Evolutionary conservation across 2,797 vertebrate species (phyloP).

Genomic region (Lindbergichthys nudifrons): DNA sequence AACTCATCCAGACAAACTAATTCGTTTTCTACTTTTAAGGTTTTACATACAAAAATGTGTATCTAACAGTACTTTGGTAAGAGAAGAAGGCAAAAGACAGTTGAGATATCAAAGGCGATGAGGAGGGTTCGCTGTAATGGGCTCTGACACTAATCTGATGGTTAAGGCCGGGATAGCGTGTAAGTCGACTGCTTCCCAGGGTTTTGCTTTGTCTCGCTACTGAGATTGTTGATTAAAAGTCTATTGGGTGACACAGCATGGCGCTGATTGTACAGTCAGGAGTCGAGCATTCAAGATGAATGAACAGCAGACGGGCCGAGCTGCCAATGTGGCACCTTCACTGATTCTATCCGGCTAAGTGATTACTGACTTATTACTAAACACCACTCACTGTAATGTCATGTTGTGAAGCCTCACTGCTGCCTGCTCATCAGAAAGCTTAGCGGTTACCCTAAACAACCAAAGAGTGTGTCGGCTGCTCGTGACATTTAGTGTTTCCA

Average conservation of each 20-base stretch:
- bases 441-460: background rate
- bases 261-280: conserved; percentile 55
- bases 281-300: conserved; percentile 27
- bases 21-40: too few species aligned
- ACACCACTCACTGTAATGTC: background rate
- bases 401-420: conserved; percentile 17
- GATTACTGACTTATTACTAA: conserved; percentile 4
- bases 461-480: background rate
- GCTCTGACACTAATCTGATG: conserved; percentile 74
- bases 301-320: background rate
- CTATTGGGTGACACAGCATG: conserved; percentile 62
- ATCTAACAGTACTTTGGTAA: too few species aligned
- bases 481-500: background rate
- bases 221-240: conserved; percentile 50
- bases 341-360: conserved; percentile 2
- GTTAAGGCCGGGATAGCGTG: conserved; percentile 49
- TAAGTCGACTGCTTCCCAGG: conserved; percentile 62
- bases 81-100: too few species aligned
- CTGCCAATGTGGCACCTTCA: conserved; percentile 33
- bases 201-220: conserved; percentile 64
- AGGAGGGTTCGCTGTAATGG: conserved; percentile 71
- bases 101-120: background rate
- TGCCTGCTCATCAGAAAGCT: background rate
- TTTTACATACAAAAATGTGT: too few species aligned
- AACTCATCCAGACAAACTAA: too few species aligned